Percentiles rank a stretch among this genome's conserved stretches.
Evolutionary conservation across 1,140 invertebrate genomes (phyloP).

Genomic region (Sinella curviseta): DNA sequence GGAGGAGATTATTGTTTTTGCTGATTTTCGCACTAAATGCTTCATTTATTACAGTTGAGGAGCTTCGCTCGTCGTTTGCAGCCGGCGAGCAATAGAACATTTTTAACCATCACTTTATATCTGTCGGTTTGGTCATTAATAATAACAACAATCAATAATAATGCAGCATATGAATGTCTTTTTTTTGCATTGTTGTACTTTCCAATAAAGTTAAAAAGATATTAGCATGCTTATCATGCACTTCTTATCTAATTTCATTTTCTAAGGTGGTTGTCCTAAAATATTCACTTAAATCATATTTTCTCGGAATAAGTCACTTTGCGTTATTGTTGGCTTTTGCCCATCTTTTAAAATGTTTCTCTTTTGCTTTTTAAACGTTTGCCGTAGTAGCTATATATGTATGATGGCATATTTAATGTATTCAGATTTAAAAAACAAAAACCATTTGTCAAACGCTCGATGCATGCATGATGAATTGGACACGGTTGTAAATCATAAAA

Average conservation of each 20-base stretch:
- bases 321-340: neutral
- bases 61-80: too few relatives aligned
- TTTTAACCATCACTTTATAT: neutral
- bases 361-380: neutral
- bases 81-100: neutral
- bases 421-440: neutral
- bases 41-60: too few relatives aligned
- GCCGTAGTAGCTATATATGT: neutral
- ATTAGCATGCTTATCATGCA: neutral
- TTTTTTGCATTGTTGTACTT: neutral
- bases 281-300: too few relatives aligned
- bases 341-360: neutral
- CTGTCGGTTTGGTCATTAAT: neutral
- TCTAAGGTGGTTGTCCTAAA: neutral
- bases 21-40: too few relatives aligned
- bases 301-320: neutral
- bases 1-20: too few relatives aligned
- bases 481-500: slow-evolving; percentile 8
- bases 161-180: too few relatives aligned
- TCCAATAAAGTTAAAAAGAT: too few relatives aligned
- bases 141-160: too few relatives aligned
- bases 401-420: neutral
- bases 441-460: slow-evolving; percentile 8
- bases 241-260: neutral
- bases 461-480: slow-evolving; percentile 8